Conservation (phyloP, 2,113 vertebrate species). For the Cervus canadensis region DNA sequence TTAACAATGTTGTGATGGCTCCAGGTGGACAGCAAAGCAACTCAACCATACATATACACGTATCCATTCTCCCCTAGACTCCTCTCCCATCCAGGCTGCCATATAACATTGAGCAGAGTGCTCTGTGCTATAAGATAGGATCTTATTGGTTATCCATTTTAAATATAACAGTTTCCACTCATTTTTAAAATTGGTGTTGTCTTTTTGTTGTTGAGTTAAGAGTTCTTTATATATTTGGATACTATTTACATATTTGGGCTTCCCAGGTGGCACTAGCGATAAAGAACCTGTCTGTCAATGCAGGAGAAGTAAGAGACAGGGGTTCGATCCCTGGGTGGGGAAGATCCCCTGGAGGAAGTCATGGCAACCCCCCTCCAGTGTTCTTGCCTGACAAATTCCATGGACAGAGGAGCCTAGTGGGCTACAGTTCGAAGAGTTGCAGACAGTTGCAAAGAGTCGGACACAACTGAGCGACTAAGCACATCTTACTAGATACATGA, state of each 20-base stretch:
- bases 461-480: not conserved
- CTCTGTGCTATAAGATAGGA: not conserved
- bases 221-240: not conserved
- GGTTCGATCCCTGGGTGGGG: not conserved
- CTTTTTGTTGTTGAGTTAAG: slow-evolving; percentile 23
- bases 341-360: not conserved
- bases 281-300: not conserved
- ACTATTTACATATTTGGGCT: not conserved
- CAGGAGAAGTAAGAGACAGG: not conserved
- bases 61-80: not conserved
- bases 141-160: not conserved
- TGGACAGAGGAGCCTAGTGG: not conserved
- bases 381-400: not conserved
- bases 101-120: not conserved
- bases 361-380: not conserved
- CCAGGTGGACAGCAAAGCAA: not conserved
- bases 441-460: not conserved
- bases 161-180: not conserved
- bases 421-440: not conserved
- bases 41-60: not conserved
- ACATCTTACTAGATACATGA: not conserved
- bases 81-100: not conserved
- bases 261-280: not conserved
- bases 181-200: not conserved
- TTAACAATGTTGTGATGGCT: not conserved